phyloP scores from a whole-genome alignment of 2,113 vertebrate genomes.

The Xiphias gladius region DNA sequence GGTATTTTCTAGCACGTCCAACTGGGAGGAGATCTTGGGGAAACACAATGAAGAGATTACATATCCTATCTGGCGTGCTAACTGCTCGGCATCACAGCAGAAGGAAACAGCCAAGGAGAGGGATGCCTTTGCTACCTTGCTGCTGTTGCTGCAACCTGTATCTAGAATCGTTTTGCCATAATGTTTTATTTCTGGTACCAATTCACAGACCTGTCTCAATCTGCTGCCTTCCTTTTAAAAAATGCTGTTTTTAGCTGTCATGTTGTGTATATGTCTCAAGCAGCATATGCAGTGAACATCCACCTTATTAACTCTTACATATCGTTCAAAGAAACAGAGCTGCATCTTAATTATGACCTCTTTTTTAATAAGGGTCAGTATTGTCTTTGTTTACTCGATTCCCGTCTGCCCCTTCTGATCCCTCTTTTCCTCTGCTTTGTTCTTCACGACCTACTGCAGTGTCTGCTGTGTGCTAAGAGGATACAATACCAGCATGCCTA shows the following conservation, averaged over 20 bases:
- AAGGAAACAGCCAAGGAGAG: not conserved
- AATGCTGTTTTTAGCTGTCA: constrained; percentile 2
- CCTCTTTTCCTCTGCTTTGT: constrained; percentile 42
- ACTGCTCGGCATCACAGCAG: not conserved
- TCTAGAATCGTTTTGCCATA: not conserved
- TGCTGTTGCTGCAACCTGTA: not conserved
- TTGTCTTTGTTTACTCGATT: constrained; percentile 50
- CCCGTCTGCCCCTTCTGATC: constrained; percentile 16
- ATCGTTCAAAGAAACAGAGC: constrained; percentile 25
- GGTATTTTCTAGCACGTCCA: constrained; percentile 14
- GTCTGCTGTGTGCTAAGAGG: constrained; percentile 21
- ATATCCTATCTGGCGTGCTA: constrained; percentile 10
- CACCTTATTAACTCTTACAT: constrained; percentile 24
- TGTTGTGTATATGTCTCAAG: not conserved
- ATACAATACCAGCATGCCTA: constrained; percentile 34
- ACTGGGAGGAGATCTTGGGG: constrained; percentile 27
- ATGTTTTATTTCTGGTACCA: constrained; percentile 1
- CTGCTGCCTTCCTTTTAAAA: constrained; percentile 1
- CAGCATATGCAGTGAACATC: not conserved
- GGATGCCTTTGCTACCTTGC: not conserved
- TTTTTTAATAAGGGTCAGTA: constrained; percentile 44
- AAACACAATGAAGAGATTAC: constrained; percentile 34
- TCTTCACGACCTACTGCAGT: constrained; percentile 41
- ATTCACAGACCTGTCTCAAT: constrained; percentile 11
- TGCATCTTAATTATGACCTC: constrained; percentile 42